Percentiles rank a stretch among this genome's conserved stretches.
Evolutionary conservation across 35 echinoderm and acorn worm species (phyloP).

Genomic region (Apostichopus parvimensis): DNA sequence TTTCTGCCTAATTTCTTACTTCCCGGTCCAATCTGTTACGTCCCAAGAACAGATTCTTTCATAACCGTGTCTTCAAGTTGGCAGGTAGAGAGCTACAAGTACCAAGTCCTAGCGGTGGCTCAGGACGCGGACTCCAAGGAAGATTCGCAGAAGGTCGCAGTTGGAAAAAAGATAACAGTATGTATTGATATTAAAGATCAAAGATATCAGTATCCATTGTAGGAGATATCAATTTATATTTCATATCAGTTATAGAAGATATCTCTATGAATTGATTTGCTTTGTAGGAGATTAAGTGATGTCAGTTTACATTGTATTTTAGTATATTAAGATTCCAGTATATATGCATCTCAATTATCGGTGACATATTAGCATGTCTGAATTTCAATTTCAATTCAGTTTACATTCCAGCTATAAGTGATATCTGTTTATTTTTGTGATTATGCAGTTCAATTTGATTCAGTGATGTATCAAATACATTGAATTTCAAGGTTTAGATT

Average conservation of each 20-base stretch:
- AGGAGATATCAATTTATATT: not conserved
- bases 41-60: slow-evolving; percentile 91
- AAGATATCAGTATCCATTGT: not conserved
- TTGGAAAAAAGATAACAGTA: slow-evolving; percentile 88
- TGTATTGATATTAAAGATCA: not conserved
- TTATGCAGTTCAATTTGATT: no score
- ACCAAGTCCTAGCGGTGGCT: slow-evolving; percentile 94
- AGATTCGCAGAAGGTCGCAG: slow-evolving; percentile 88
- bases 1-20: slow-evolving; percentile 95
- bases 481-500: no score
- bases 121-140: slow-evolving; percentile 81
- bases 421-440: no score
- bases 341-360: no score
- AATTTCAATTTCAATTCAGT: no score
- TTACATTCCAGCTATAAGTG: no score
- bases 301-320: no score
- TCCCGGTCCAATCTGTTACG: slow-evolving; percentile 81
- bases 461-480: no score
- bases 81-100: slow-evolving; percentile 96
- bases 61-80: slow-evolving; percentile 90
- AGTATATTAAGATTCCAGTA: no score
- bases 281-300: no score
- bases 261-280: no score
- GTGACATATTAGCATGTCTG: no score
- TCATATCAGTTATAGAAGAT: not conserved